phyloP scores from a whole-genome alignment of 2,888 invertebrate species.

The Lasioglossum zephyrum region DNA sequence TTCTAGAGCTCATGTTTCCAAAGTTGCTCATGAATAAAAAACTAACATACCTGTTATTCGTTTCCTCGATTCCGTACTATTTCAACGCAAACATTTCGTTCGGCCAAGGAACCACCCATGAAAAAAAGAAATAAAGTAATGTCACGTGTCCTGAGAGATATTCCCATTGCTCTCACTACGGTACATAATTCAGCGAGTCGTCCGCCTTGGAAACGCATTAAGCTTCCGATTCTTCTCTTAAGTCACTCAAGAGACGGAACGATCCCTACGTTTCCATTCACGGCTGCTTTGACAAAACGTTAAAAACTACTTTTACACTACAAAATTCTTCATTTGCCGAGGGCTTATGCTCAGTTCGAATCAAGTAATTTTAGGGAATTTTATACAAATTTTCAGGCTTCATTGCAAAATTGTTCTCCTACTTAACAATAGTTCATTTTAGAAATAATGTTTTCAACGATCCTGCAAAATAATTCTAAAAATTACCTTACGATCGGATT shows the following conservation, averaged over 20 bases:
- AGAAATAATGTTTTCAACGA: not conserved
- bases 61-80: not conserved
- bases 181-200: conserved; percentile 14
- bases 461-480: not conserved
- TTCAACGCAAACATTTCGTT: conserved; percentile 8
- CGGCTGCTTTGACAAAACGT: not conserved
- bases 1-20: not conserved
- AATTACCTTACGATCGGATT: not conserved
- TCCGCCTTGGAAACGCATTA: not conserved
- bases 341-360: not conserved
- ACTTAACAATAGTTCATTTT: not conserved
- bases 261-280: not conserved
- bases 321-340: not conserved
- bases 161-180: not conserved
- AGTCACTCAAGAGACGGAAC: not conserved
- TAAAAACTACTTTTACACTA: not conserved
- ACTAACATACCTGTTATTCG: not conserved
- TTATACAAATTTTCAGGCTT: not conserved
- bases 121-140: conserved; percentile 17
- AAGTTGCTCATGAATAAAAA: conserved; percentile 12
- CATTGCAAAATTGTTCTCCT: not conserved
- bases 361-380: not conserved
- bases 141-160: not conserved
- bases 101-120: not conserved
- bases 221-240: conserved; percentile 7